Conservation (phyloP, 2,113 vertebrate genomes). For the Chaetodon auriga region DNA sequence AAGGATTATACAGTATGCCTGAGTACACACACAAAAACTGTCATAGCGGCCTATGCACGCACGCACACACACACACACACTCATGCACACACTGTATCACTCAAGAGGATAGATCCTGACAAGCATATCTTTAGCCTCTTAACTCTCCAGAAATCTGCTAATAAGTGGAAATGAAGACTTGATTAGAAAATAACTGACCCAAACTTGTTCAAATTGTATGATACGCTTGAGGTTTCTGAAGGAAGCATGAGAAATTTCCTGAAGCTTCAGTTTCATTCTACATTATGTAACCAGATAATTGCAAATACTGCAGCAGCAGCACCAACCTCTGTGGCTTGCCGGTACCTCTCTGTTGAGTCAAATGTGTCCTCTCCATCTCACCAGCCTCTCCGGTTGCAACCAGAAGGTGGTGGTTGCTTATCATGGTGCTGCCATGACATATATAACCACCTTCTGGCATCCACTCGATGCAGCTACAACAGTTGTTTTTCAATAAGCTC, state of each 20-base stretch:
- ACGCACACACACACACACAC: slow-evolving; percentile 16
- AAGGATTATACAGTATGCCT: slow-evolving; percentile 58
- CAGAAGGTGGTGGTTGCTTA: slow-evolving; percentile 26
- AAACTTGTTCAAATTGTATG: slow-evolving; percentile 55
- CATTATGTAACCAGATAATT: slow-evolving; percentile 28
- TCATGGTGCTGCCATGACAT: slow-evolving; percentile 16
- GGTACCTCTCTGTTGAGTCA: slow-evolving; percentile 26
- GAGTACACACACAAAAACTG: slow-evolving; percentile 19
- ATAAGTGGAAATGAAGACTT: slow-evolving; percentile 71
- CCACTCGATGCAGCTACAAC: slow-evolving; percentile 2
- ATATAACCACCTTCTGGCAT: slow-evolving; percentile 36
- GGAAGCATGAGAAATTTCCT: slow-evolving; percentile 31
- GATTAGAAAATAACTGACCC: slow-evolving; percentile 66
- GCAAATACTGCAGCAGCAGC: slow-evolving; percentile 2
- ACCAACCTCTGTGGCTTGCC: background rate
- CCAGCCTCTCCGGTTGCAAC: slow-evolving; percentile 11
- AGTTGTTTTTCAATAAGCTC: slow-evolving; percentile 28
- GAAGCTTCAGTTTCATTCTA: slow-evolving; percentile 10
- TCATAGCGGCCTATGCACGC: slow-evolving; percentile 33
- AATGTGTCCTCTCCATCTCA: slow-evolving; percentile 32
- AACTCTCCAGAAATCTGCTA: slow-evolving; percentile 65
- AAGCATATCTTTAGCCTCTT: slow-evolving; percentile 70
- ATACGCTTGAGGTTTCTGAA: slow-evolving; percentile 55
- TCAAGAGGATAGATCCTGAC: slow-evolving; percentile 75
- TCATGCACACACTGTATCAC: slow-evolving; percentile 52